Evolutionary conservation across 2,797 vertebrate species (phyloP), one percentile per base, ranked within the genome.

Genomic region (Neopelma chrysocephalum): DNA sequence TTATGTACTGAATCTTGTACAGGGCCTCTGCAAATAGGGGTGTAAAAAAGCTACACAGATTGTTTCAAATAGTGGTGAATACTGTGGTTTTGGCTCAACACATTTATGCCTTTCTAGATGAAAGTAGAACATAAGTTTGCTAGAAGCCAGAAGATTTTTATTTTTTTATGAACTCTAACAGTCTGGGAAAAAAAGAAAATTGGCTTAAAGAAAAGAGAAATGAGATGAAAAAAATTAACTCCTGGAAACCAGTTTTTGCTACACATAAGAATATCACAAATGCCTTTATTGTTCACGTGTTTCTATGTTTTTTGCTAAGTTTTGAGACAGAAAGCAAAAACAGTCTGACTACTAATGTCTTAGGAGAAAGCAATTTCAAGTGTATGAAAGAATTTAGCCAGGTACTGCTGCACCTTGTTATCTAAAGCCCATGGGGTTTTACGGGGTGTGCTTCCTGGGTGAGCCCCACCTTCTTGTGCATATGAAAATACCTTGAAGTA

Each of bases 101-200:
- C 48, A 21, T 91, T 84, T 91, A 62, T 94, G 77, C 51, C 36
- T 88, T 95, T 96, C 54, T 90, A 90, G 80, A 90, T 96, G 89
- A 91, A 96, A 92, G 80, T 42, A 83, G 70, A 94, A 76, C 80
- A 64, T 66, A 93, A 94, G 87, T 87, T 94, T 87, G 76, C 87
- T 93, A 62, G 89, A 94, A 96, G 89, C 69, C 76, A 94, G 62
- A 89, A 80, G 53, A 56, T 80, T 57, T 79, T 38, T 57, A 70
- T 70, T 38, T 82, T 90, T 94, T 81, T n/a, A 61, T 68, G 75
- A 91, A 72, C 43, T 82, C 57, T 43, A 58, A 66, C 72, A 88
- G 69, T 86, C 43, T 76, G 70, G 51, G 7, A 9, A 1, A 56
- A 43, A 43, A 78, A 92, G 85, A 56, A 77, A 83, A 48, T 81